Conservation (phyloP, 2,113 vertebrate genomes). For the Syrrhaptes paradoxus region DNA sequence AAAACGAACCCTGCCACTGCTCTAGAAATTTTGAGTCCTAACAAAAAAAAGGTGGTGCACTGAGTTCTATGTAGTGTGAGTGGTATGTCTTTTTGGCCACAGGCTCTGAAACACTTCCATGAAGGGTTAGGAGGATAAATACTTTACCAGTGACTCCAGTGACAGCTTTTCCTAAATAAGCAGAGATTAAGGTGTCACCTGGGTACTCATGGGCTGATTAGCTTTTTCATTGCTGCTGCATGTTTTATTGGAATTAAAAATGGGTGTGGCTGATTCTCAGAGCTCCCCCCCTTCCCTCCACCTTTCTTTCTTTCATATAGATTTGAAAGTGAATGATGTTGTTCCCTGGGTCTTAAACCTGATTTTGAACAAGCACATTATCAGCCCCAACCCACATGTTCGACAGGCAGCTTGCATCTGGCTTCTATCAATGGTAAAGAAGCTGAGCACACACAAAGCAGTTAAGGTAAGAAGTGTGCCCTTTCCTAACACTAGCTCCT, state of each 20-base stretch:
- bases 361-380: constrained; percentile 88
- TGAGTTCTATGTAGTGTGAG: neutral
- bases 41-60: neutral
- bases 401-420: constrained; percentile 96
- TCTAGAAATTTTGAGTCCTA: neutral
- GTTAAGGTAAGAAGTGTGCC: constrained; percentile 81
- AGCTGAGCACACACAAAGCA: constrained; percentile 88
- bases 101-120: neutral
- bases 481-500: neutral
- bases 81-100: neutral
- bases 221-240: neutral
- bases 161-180: neutral
- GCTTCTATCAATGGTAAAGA: constrained; percentile 95
- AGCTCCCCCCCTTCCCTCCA: neutral
- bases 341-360: constrained; percentile 91
- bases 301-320: constrained; percentile 61
- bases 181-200: neutral
- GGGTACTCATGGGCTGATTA: neutral
- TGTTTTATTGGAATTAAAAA: neutral
- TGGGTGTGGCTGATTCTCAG: fast-evolving
- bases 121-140: neutral
- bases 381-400: constrained; percentile 91
- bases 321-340: constrained; percentile 87
- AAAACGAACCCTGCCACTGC: neutral
- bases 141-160: neutral